phyloP scores from a whole-genome alignment of 2,888 invertebrate species.

The Cataglyphis albicans region DNA sequence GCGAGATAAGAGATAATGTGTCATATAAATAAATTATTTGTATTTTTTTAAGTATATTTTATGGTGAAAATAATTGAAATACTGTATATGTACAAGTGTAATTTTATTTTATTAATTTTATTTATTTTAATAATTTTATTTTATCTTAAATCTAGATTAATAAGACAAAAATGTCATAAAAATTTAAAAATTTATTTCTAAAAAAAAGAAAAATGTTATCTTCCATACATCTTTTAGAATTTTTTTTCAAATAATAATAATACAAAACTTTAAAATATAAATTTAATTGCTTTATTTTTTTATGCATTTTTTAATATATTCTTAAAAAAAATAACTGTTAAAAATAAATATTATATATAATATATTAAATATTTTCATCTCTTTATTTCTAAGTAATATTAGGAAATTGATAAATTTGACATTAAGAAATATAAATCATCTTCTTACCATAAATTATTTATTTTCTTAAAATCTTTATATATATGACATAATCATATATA shows the following conservation, averaged over 20 bases:
- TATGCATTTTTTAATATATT: neutral
- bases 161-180: neutral
- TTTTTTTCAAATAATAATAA: neutral
- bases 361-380: neutral
- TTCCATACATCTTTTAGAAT: neutral
- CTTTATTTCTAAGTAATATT: neutral
- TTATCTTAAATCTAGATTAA: no score
- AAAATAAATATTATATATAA: no score
- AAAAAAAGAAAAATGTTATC: neutral
- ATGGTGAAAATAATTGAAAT: no score
- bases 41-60: no score
- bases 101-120: no score
- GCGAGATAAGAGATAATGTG: no score
- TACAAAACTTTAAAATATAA: neutral
- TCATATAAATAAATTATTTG: neutral
- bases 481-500: neutral
- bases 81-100: no score
- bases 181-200: neutral
- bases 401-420: neutral
- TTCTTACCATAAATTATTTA: neutral
- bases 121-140: no score
- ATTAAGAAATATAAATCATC: neutral
- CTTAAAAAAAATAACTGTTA: neutral
- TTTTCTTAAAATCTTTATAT: neutral
- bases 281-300: neutral